phyloP scores from a whole-genome alignment of 2,888 invertebrate genomes.

The Coremacera marginata region DNA sequence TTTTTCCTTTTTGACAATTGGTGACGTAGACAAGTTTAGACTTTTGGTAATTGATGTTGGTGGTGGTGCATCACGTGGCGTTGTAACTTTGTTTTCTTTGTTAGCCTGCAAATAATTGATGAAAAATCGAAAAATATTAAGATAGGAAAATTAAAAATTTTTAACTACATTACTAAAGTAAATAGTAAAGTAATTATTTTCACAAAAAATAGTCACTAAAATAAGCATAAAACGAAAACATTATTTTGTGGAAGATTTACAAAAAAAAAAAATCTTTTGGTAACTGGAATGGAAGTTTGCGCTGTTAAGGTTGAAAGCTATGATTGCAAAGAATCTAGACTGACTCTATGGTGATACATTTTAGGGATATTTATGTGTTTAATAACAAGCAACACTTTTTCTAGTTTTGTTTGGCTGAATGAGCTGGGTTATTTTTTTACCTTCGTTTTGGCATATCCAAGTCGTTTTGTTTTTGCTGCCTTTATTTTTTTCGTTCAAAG shows the following conservation, averaged over 20 bases:
- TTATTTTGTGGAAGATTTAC: not conserved
- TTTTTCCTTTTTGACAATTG: conserved; percentile 74
- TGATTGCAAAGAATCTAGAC: too few relatives aligned
- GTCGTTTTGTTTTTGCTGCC: conserved; percentile 61
- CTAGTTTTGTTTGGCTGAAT: not conserved
- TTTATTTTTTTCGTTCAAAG: conserved; percentile 40
- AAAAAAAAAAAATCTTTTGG: too few relatives aligned
- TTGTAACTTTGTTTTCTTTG: conserved; percentile 66
- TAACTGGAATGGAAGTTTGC: too few relatives aligned
- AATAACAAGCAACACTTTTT: not conserved
- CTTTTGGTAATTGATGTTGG: conserved; percentile 68
- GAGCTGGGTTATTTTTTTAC: conserved; percentile 51
- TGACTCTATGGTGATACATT: too few relatives aligned
- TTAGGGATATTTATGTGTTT: not conserved
- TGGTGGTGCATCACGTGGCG: conserved; percentile 68
- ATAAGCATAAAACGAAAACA: not conserved
- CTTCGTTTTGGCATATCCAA: conserved; percentile 64
- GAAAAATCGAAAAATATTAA: too few relatives aligned
- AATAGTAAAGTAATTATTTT: not conserved
- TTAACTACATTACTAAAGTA: not conserved
- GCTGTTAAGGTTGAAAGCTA: too few relatives aligned
- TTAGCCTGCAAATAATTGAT: conserved; percentile 58
- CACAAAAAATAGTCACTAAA: not conserved
- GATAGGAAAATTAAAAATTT: not conserved
- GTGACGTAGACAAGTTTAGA: conserved; percentile 64